These are phyloP conservation scores for Acrocyrtus sp. DNA, from an alignment of 2,888 invertebrate genomes.

Conservation along the genomic window DNA sequence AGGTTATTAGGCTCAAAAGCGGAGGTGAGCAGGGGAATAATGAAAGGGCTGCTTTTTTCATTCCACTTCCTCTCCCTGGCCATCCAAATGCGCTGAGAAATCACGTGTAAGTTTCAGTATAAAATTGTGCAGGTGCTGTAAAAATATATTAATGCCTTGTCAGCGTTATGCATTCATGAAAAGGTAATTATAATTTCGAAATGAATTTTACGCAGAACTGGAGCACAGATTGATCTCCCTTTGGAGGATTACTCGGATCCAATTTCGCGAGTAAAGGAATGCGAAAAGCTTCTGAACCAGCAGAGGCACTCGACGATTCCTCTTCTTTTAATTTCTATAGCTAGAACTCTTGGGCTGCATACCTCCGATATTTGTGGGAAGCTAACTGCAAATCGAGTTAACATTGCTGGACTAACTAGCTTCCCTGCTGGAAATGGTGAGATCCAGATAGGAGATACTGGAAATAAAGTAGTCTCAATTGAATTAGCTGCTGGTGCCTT, in stretches of 20 bases:
- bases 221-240: slow-evolving; percentile 33
- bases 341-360: slow-evolving; percentile 17
- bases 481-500: slow-evolving; percentile 22
- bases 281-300: slow-evolving; percentile 7
- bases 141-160: neutral
- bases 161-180: neutral
- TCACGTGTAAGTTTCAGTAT: slow-evolving; percentile 14
- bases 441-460: neutral
- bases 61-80: slow-evolving; percentile 28
- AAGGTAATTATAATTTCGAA: neutral
- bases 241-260: slow-evolving; percentile 13
- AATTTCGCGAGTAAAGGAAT: slow-evolving; percentile 4
- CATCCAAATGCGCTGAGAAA: slow-evolving; percentile 28
- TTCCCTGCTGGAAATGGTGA: slow-evolving; percentile 14
- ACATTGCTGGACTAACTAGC: slow-evolving; percentile 21
- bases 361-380: slow-evolving; percentile 9
- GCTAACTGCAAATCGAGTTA: slow-evolving; percentile 15
- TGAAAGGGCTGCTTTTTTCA: slow-evolving; percentile 19
- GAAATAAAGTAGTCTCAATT: slow-evolving; percentile 1
- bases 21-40: neutral
- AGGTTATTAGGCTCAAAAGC: neutral
- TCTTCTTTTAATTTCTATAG: slow-evolving; percentile 1
- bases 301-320: slow-evolving; percentile 35
- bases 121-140: neutral
- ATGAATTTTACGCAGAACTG: slow-evolving; percentile 11